phyloP scores from a whole-genome alignment of 37 sponge, comb jelly and placozoan genomes.

The Haliclona indistincta region DNA sequence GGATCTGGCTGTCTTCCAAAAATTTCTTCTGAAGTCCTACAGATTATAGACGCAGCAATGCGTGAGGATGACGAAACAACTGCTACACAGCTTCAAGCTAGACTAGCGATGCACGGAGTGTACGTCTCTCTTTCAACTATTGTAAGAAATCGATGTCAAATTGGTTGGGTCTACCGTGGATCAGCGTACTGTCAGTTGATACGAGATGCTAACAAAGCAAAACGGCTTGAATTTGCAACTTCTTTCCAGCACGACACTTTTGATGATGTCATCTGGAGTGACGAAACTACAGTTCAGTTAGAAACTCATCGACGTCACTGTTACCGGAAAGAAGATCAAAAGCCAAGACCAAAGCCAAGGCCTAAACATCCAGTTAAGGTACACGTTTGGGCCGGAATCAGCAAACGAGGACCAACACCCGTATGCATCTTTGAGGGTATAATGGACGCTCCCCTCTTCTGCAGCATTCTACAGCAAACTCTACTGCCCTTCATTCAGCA shows the following conservation, averaged over 20 bases:
- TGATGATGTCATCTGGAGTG: slow-evolving; percentile 35
- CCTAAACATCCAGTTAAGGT: too few relatives aligned
- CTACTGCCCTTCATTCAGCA: slow-evolving; percentile 25
- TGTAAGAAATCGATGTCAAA: neutral
- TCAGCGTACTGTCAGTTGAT: slow-evolving; percentile 37
- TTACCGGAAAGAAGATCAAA: slow-evolving; percentile 11
- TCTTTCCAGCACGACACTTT: slow-evolving; percentile 3
- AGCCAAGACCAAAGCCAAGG: slow-evolving; percentile 26
- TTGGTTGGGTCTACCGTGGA: slow-evolving; percentile 35
- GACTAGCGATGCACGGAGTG: neutral
- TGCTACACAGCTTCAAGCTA: too few relatives aligned
- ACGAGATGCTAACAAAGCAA: slow-evolving; percentile 21
- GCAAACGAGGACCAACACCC: slow-evolving; percentile 15
- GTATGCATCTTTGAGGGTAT: slow-evolving; percentile 39
- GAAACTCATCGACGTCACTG: slow-evolving; percentile 31
- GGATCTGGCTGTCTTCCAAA: too few relatives aligned
- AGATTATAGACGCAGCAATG: slow-evolving; percentile 11
- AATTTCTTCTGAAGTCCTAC: too few relatives aligned
- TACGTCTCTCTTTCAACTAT: slow-evolving; percentile 11
- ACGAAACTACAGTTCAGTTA: slow-evolving; percentile 32
- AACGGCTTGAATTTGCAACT: slow-evolving; percentile 5
- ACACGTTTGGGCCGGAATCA: slow-evolving; percentile 55
- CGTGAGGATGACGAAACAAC: slow-evolving; percentile 27
- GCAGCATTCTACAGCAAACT: neutral
- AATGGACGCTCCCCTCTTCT: slow-evolving; percentile 36